Evolutionary conservation across 2,113 vertebrate species (phyloP).

Genomic region (Amphiprion percula): DNA sequence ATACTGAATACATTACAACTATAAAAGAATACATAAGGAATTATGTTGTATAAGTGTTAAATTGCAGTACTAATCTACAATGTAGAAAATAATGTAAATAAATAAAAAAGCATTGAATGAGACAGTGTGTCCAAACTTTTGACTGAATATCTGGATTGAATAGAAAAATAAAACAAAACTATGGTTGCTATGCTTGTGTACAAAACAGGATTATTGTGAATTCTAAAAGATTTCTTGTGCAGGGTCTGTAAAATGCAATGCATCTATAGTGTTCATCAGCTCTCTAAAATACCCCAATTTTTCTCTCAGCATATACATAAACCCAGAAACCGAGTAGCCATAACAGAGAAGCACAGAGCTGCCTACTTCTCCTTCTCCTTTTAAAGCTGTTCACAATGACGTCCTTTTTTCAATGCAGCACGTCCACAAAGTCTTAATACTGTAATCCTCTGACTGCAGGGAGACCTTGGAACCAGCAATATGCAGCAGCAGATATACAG

Average conservation of each 20-base stretch:
- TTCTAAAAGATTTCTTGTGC: neutral
- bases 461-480: conserved; percentile 33
- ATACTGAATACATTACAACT: too few relatives aligned
- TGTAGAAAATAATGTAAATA: too few relatives aligned
- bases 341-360: conserved; percentile 18
- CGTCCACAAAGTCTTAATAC: conserved; percentile 73
- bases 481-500: conserved; percentile 44
- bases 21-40: too few relatives aligned
- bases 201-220: neutral
- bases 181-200: neutral
- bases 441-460: conserved; percentile 78
- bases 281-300: neutral
- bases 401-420: conserved; percentile 57
- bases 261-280: neutral
- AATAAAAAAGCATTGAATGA: too few relatives aligned
- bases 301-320: neutral
- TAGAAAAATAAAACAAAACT: neutral
- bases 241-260: neutral
- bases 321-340: conserved; percentile 6
- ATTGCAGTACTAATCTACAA: too few relatives aligned
- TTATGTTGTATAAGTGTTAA: too few relatives aligned
- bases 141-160: neutral
- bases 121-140: too few relatives aligned
- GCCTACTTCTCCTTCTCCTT: conserved; percentile 2
- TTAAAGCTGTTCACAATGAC: conserved; percentile 74